Percentiles rank a stretch among this genome's conserved stretches.
phyloP scores from a whole-genome alignment of 2,888 invertebrate genomes.

The Volucella inflata region DNA sequence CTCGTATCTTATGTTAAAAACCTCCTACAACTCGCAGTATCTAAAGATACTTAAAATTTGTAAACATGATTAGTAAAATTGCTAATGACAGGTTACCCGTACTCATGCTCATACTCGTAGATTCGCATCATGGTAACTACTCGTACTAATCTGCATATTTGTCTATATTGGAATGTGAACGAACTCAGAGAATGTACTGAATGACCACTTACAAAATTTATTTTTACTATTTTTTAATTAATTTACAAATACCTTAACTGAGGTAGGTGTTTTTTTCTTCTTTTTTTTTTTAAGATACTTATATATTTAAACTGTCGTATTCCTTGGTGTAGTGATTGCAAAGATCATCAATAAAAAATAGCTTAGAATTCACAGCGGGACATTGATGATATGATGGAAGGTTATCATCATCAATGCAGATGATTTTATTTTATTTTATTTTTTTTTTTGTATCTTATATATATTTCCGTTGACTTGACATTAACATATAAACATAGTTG shows the following conservation, averaged over 20 bases:
- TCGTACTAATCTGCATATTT: slow-evolving; percentile 58
- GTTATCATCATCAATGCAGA: slow-evolving; percentile 36
- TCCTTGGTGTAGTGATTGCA: slow-evolving; percentile 13
- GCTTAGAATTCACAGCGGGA: slow-evolving; percentile 37
- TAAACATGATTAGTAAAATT: no score
- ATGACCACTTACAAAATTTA: neutral
- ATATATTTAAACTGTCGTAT: neutral
- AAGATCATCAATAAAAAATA: slow-evolving; percentile 35
- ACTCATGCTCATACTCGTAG: neutral
- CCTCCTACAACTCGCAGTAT: no score
- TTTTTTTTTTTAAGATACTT: slow-evolving; percentile 5
- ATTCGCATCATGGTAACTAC: slow-evolving; percentile 26
- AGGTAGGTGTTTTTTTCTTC: neutral
- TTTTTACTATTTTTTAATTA: slow-evolving; percentile 56
- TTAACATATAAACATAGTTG: neutral
- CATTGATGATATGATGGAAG: slow-evolving; percentile 45
- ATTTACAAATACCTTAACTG: slow-evolving; percentile 55
- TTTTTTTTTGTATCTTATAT: neutral
- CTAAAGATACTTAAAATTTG: no score
- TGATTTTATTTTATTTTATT: neutral
- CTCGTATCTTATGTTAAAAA: no score
- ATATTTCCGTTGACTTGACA: neutral
- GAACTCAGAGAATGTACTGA: slow-evolving; percentile 55
- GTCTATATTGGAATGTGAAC: slow-evolving; percentile 57
- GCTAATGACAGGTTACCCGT: no score